Evolutionary conservation across 30 jellyfish, hydroid and myxozoan genomes (phyloP).

Genomic region (Catostylus mosaicus): DNA sequence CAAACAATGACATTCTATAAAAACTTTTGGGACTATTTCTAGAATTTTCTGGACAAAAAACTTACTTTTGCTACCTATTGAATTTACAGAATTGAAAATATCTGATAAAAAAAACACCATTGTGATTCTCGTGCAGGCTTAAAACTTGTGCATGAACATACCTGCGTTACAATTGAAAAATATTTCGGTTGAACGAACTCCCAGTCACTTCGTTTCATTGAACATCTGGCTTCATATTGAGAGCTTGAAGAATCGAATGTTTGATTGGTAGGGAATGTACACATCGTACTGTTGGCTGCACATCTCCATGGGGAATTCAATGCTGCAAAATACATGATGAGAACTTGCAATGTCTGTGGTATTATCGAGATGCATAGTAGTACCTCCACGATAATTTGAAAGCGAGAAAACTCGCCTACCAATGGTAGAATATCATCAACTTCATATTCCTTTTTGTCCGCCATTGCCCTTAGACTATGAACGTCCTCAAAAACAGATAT

Average conservation of each 20-base stretch:
- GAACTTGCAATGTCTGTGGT: conserved; percentile 69
- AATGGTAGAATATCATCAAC: conserved; percentile 66
- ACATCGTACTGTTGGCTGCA: conserved; percentile 69
- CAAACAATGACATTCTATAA: too few species aligned
- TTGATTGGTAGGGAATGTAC: conserved; percentile 31
- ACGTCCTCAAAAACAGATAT: neutral
- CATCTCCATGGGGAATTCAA: conserved; percentile 81
- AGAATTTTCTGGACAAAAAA: too few species aligned
- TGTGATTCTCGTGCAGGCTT: too few species aligned
- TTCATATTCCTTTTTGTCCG: conserved; percentile 32
- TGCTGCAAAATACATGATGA: conserved; percentile 85
- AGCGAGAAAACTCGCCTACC: conserved; percentile 80
- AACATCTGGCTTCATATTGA: conserved; percentile 57
- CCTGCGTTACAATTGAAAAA: conserved; percentile 81
- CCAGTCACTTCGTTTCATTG: conserved; percentile 71
- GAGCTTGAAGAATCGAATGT: conserved; percentile 25
- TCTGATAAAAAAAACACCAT: too few species aligned
- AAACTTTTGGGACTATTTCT: too few species aligned
- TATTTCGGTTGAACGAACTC: conserved; percentile 69
- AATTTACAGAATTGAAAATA: too few species aligned
- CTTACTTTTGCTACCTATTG: too few species aligned
- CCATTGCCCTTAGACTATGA: neutral
- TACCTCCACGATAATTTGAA: conserved; percentile 56
- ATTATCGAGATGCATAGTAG: conserved; percentile 55
- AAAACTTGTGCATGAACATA: conserved; percentile 17